Evolutionary conservation across 2,888 invertebrate species (phyloP).

Genomic region (Agapetus fuscipes): DNA sequence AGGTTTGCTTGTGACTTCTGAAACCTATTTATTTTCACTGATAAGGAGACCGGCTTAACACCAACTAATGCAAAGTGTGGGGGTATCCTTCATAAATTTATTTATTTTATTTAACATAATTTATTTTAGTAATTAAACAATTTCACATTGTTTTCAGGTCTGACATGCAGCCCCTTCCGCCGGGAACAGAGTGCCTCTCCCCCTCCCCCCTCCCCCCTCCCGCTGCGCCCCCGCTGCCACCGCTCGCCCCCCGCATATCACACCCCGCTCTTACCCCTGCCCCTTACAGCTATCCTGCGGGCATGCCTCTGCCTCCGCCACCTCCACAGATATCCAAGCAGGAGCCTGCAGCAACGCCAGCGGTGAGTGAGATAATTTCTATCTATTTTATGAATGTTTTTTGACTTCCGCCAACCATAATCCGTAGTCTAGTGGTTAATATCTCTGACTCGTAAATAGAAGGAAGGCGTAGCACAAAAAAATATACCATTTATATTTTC

Average conservation of each 20-base stretch:
- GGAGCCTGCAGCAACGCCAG: not conserved
- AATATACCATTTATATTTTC: no score
- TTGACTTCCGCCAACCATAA: no score
- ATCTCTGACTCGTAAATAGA: no score
- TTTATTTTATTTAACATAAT: not conserved
- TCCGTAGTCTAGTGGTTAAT: no score
- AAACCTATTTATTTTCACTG: not conserved
- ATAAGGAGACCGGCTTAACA: not conserved
- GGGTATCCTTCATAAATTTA: not conserved
- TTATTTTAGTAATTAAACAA: not conserved
- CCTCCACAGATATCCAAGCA: not conserved
- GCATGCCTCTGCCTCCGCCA: no score
- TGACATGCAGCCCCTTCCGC: slow-evolving; percentile 19
- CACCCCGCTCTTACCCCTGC: slow-evolving; percentile 9
- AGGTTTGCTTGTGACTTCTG: not conserved
- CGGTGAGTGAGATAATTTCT: not conserved
- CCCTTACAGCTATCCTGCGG: slow-evolving; percentile 1
- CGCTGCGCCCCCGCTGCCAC: not conserved
- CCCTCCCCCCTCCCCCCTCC: slow-evolving; percentile 21
- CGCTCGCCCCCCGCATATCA: slow-evolving; percentile 8
- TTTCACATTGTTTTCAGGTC: not conserved
- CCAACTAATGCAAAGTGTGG: not conserved
- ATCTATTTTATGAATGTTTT: not conserved
- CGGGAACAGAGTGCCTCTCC: slow-evolving; percentile 21
- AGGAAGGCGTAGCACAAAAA: no score